Evolutionary conservation across 2,888 invertebrate species (phyloP).

Genomic region (Pachymerium ferrugineum): DNA sequence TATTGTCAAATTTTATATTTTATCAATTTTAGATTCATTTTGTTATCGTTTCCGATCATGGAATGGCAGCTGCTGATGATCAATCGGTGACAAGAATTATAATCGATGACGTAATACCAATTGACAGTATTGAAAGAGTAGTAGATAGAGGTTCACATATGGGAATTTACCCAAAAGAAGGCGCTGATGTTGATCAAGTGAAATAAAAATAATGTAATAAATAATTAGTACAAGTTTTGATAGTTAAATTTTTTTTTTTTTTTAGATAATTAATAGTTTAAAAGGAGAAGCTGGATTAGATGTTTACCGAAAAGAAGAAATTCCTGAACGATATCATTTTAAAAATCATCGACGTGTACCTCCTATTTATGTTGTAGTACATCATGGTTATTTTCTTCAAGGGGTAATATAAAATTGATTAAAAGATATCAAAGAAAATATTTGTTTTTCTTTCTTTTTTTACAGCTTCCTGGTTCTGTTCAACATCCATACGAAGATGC

Average conservation of each 20-base stretch:
- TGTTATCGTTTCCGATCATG: conserved; percentile 46
- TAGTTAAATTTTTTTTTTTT: neutral
- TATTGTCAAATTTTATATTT: neutral
- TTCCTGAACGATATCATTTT: neutral
- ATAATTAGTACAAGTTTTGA: too few species aligned
- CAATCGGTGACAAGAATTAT: conserved; percentile 40
- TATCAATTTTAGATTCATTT: conserved; percentile 38
- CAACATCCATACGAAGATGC: neutral
- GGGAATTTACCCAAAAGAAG: conserved; percentile 40
- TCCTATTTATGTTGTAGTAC: neutral
- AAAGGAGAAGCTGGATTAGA: neutral
- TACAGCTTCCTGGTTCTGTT: neutral
- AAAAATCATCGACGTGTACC: neutral
- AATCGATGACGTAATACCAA: conserved; percentile 41
- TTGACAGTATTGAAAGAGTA: conserved; percentile 40
- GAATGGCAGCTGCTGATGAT: conserved; percentile 44
- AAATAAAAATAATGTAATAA: neutral
- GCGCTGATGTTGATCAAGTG: neutral
- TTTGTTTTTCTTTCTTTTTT: neutral
- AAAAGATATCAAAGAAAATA: too few species aligned
- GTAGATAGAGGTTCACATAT: conserved; percentile 42
- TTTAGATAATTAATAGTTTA: neutral
- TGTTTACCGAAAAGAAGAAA: neutral
- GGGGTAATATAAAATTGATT: neutral
- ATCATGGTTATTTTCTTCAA: neutral